Evolutionary conservation across 2,113 vertebrate genomes (phyloP).

Genomic region (Caloenas nicobarica): DNA sequence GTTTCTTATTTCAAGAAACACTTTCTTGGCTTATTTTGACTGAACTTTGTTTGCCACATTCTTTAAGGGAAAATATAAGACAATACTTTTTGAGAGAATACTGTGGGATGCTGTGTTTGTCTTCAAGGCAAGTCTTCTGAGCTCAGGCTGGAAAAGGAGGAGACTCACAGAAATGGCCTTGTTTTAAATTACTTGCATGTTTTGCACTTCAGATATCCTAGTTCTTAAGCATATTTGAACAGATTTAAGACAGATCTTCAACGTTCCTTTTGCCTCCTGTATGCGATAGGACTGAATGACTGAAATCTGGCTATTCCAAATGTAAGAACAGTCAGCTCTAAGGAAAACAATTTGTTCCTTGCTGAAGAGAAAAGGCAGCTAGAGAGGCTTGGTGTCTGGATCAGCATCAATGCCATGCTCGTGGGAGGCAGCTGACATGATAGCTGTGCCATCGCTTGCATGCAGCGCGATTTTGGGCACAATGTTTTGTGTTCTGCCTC

Average conservation of each 20-base stretch:
- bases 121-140: background rate
- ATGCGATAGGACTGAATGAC: background rate
- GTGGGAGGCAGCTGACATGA: background rate
- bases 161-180: background rate
- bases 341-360: background rate
- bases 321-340: background rate
- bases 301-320: background rate
- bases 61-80: background rate
- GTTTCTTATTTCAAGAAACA: background rate
- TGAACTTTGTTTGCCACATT: background rate
- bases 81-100: background rate
- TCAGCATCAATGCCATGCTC: background rate
- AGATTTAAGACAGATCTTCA: background rate
- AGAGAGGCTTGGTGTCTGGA: background rate
- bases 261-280: background rate
- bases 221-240: background rate
- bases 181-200: background rate
- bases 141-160: background rate
- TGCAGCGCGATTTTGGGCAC: rapidly evolving
- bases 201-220: background rate
- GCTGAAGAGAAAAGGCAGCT: background rate
- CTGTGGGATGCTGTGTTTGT: background rate
- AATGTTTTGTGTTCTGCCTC: background rate
- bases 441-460: background rate
- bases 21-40: background rate